Evolutionary conservation across 2,888 invertebrate species (phyloP).

Genomic region (Myopa testacea): DNA sequence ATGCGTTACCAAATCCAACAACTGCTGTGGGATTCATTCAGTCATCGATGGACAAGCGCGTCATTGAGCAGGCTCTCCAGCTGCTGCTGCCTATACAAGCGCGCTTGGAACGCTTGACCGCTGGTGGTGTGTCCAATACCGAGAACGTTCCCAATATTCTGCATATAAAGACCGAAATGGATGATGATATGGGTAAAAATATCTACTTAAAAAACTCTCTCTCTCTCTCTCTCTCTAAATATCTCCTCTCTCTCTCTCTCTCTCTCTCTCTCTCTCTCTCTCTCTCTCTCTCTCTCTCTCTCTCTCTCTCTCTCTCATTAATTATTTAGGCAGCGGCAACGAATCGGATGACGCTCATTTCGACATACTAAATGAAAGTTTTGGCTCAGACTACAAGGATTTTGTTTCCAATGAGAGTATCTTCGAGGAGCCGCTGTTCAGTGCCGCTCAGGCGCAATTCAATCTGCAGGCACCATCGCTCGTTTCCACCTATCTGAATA

Average conservation of each 20-base stretch:
- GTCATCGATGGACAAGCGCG: slow-evolving; percentile 74
- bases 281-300: too few species aligned
- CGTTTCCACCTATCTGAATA: slow-evolving; percentile 89
- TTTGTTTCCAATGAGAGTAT: slow-evolving; percentile 60
- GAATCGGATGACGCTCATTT: slow-evolving; percentile 58
- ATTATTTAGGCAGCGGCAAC: slow-evolving; percentile 46
- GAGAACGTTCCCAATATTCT: slow-evolving; percentile 31
- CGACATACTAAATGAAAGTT: slow-evolving; percentile 44
- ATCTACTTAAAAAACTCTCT: not conserved
- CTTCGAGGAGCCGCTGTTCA: slow-evolving; percentile 75
- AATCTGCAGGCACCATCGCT: slow-evolving; percentile 82
- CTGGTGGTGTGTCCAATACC: slow-evolving; percentile 39
- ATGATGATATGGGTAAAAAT: slow-evolving; percentile 54
- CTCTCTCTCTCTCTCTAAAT: too few species aligned
- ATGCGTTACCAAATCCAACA: slow-evolving; percentile 59
- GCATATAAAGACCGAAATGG: slow-evolving; percentile 61
- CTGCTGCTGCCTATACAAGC: slow-evolving; percentile 68
- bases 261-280: not conserved
- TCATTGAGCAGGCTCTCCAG: slow-evolving; percentile 80
- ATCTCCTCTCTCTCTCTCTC: too few species aligned
- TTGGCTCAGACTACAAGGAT: slow-evolving; percentile 49
- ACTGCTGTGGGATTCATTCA: slow-evolving; percentile 71
- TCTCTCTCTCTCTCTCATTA: not conserved
- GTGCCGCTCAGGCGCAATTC: slow-evolving; percentile 78
- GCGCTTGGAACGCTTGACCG: slow-evolving; percentile 58